These are phyloP conservation scores for Syndactyla subalaris DNA, from an alignment of 2,797 vertebrate genomes.

Conservation along the genomic window DNA sequence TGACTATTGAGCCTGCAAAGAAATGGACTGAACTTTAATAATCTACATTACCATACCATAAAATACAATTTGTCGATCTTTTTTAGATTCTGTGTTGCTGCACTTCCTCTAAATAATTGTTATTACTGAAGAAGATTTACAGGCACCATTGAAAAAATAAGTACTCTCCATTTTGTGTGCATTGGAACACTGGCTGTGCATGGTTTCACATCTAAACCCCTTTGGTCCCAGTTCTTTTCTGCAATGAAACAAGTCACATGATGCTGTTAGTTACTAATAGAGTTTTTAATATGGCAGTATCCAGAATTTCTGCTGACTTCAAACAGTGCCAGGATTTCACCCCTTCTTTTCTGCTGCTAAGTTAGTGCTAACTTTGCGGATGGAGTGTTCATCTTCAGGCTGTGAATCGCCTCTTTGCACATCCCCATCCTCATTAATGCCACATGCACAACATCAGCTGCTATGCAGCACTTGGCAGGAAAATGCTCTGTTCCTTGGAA, in stretches of 20 bases:
- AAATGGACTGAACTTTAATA: conserved; percentile 46
- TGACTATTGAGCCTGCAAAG: conserved; percentile 34
- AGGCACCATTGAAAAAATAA: background rate
- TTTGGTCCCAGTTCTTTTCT: background rate
- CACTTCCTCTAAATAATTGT: conserved; percentile 50
- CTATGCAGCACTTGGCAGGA: background rate
- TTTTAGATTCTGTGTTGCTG: conserved; percentile 52
- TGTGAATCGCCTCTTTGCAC: background rate
- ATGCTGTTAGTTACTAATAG: conserved; percentile 17
- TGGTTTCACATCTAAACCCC: background rate
- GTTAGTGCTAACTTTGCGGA: background rate
- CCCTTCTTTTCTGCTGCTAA: background rate
- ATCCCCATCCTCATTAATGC: background rate
- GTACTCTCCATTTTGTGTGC: background rate
- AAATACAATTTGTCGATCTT: conserved; percentile 57
- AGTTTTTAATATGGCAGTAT: background rate
- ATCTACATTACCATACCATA: conserved; percentile 23
- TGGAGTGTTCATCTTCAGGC: background rate
- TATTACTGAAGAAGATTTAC: conserved; percentile 53
- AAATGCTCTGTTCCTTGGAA: background rate
- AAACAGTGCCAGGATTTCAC: background rate
- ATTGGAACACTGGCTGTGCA: background rate
- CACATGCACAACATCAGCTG: background rate
- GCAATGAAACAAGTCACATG: background rate
- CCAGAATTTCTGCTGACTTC: background rate